Evolutionary conservation across 23 tunicate genomes (phyloP), one percentile per base, ranked within the genome.

Genomic region (Ascidia mentula): DNA sequence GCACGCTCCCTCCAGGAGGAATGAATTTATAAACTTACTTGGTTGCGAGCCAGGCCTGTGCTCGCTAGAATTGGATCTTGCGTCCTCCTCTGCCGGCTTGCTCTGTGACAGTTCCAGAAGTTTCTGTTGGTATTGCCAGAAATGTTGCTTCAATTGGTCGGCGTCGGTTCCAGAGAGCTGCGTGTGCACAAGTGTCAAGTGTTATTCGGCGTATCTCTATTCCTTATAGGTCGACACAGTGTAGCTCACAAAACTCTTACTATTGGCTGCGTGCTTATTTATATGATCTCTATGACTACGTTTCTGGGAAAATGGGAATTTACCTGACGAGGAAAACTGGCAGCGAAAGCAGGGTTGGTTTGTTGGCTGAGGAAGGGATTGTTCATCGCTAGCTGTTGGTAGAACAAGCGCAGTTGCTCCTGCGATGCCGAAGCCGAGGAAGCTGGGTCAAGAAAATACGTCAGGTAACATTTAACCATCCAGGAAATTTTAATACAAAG

Each of bases 331-430:
- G 79, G 90, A 31, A 86, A 69, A 69, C 73, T 32, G 18, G 79
- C 74, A 15, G 86, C 60, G 36, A 81, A 71, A 38, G 61, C 60
- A 2, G 86, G 40, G 53, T 82, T 82, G 38, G 87, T 84, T 6
- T 77, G 30, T 28, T 80, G 75, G 32, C 78, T 38, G n/a, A 92
- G 35, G 45, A 92, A 83, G 0, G 97, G 86, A 69, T 87, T 87
- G 24, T 82, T 81, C 85, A 87, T 65, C 45, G 89, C 85, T 2
- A 92, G 70, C 45, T 92, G 97, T 74, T 92, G 97, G 73, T 92
- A 92, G 36, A 92, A 78, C 24, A 92, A 75, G 2, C 97, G 88
- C 26, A 92, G 86, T 40, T 92, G 91, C 15, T 92, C 92, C 37
- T 87, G 97, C 36, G 90, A 45, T 13, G 40, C 82, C 6, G 86